Evolutionary conservation across 2,888 invertebrate species (phyloP).

Genomic region (Hypercompe scribonia): DNA sequence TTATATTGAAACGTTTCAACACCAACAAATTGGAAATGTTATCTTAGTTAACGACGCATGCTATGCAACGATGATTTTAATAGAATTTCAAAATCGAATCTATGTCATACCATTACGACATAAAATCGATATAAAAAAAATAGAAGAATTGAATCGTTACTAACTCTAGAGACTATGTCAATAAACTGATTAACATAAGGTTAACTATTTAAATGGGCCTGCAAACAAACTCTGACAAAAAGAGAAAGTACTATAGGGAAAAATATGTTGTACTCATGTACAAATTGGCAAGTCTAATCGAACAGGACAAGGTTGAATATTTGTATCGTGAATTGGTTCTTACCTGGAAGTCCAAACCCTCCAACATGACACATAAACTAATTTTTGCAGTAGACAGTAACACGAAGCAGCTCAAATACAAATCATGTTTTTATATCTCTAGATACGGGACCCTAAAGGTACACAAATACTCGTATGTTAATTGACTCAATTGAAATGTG

Average conservation of each 20-base stretch:
- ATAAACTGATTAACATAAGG: no score
- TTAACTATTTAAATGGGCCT: neutral
- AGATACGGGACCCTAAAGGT: neutral
- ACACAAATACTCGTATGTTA: neutral
- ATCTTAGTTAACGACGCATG: no score
- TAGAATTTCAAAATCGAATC: neutral
- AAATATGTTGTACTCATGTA: neutral
- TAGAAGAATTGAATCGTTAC: no score
- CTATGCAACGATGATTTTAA: no score
- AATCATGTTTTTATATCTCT: neutral
- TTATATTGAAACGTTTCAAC: no score
- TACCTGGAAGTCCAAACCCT: neutral
- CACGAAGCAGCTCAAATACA: neutral
- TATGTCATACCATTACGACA: no score
- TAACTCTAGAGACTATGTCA: no score
- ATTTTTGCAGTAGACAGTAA: neutral
- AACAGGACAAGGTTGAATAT: no score
- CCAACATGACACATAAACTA: neutral
- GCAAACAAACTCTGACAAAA: neutral
- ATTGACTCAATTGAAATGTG: neutral
- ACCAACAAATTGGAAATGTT: no score
- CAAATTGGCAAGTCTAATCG: neutral
- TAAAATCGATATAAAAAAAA: no score
- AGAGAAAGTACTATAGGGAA: neutral
- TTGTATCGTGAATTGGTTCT: neutral